Percentiles rank a stretch among this genome's conserved stretches.
These are phyloP conservation scores for Phalloptychus januarius DNA, from an alignment of 2,797 vertebrate genomes.

Conservation along the genomic window DNA sequence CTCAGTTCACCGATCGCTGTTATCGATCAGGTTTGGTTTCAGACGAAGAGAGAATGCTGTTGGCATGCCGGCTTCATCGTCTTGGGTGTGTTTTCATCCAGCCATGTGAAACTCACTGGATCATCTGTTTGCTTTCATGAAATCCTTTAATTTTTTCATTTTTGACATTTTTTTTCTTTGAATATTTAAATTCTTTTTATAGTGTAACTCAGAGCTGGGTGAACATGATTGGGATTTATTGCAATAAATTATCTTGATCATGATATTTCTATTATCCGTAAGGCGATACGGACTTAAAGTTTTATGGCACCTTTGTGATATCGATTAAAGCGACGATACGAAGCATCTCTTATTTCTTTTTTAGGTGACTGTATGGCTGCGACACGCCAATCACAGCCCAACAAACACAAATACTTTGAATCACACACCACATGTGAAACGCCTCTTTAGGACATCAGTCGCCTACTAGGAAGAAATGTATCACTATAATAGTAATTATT, in stretches of 20 bases:
- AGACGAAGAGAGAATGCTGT: slow-evolving; percentile 62
- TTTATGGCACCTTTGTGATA: too few species aligned
- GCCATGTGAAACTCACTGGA: slow-evolving; percentile 12
- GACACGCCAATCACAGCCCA: too few species aligned
- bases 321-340: too few species aligned
- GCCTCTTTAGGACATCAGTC: too few species aligned
- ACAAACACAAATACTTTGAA: too few species aligned
- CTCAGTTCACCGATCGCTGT: slow-evolving; percentile 34
- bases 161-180: not conserved
- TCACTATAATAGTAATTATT: too few species aligned
- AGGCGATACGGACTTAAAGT: too few species aligned
- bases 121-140: not conserved
- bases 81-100: slow-evolving; percentile 22
- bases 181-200: slow-evolving; percentile 5
- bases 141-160: slow-evolving; percentile 12
- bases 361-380: too few species aligned
- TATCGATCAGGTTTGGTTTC: slow-evolving; percentile 38
- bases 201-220: not conserved
- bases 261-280: too few species aligned
- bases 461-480: too few species aligned
- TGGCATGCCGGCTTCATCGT: slow-evolving; percentile 56
- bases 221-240: not conserved
- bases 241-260: not conserved
- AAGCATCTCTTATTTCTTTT: too few species aligned
- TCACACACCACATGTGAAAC: too few species aligned